Percentiles rank a stretch among this genome's conserved stretches.
phyloP scores from a whole-genome alignment of 2,113 vertebrate genomes.

The Ia io region DNA sequence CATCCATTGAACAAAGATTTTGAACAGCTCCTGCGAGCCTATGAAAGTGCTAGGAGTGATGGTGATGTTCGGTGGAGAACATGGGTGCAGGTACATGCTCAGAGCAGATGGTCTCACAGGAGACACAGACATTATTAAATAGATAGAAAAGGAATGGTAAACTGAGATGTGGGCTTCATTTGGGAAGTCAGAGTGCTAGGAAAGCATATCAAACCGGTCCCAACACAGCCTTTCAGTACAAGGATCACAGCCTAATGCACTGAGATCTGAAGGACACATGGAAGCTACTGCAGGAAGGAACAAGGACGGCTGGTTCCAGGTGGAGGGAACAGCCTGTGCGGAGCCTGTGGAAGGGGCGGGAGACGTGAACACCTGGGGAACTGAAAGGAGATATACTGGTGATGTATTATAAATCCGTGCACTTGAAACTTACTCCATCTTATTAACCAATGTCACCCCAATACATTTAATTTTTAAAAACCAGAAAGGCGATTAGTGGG shows the following conservation, averaged over 20 bases:
- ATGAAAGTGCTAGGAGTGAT: not conserved
- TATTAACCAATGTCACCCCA: not conserved
- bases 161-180: not conserved
- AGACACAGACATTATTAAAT: not conserved
- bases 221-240: not conserved
- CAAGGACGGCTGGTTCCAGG: not conserved
- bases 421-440: not conserved
- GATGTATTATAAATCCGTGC: not conserved
- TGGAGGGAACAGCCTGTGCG: too few relatives aligned
- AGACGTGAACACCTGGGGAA: rapidly evolving
- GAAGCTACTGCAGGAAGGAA: not conserved
- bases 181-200: not conserved
- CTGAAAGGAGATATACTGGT: not conserved
- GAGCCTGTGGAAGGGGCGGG: too few relatives aligned
- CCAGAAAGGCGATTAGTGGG: not conserved
- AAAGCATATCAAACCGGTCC: not conserved
- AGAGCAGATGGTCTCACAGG: not conserved
- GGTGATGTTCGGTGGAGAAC: not conserved
- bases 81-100: rapidly evolving
- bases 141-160: not conserved
- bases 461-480: not conserved
- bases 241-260: not conserved
- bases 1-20: not conserved
- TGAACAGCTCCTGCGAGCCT: not conserved
- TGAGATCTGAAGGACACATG: not conserved